Percentiles rank a stretch among this genome's conserved stretches.
These are phyloP conservation scores for Nemopilema nomurai DNA, from an alignment of 30 jellyfish, hydroid and myxozoan genomes.

Conservation along the genomic window DNA sequence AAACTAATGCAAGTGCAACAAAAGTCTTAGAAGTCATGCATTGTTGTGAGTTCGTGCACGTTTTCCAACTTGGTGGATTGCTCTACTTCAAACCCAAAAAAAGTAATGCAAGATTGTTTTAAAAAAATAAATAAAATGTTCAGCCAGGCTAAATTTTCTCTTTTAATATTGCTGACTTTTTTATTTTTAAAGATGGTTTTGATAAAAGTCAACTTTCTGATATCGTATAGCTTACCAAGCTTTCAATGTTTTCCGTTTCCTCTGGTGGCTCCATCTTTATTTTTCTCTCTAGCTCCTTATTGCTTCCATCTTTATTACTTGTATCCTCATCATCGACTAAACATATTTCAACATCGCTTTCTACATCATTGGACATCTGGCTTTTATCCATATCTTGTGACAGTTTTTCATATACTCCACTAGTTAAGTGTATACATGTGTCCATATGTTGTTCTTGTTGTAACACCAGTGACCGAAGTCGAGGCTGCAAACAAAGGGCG, in stretches of 20 bases:
- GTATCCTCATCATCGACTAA: constrained; percentile 18
- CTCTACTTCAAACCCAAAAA: too few species aligned
- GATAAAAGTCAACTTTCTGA: too few species aligned
- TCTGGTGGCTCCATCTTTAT: background rate
- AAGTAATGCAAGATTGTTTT: too few species aligned
- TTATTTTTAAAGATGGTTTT: too few species aligned
- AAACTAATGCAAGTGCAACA: too few species aligned
- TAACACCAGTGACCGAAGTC: background rate
- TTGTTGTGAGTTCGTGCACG: too few species aligned
- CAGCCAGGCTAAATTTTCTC: too few species aligned
- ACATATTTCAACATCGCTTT: constrained; percentile 39
- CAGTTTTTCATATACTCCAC: background rate
- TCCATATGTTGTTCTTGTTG: background rate
- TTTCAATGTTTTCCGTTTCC: background rate
- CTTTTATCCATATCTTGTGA: background rate
- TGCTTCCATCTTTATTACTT: background rate
- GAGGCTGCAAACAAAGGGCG: background rate
- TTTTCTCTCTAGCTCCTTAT: background rate
- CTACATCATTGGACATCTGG: constrained; percentile 2
- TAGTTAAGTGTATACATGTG: too few species aligned
- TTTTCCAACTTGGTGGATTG: background rate
- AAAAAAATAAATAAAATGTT: too few species aligned
- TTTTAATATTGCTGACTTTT: too few species aligned
- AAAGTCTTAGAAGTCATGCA: too few species aligned
- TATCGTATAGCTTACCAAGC: background rate